These are phyloP conservation scores for Sicus ferrugineus DNA, from an alignment of 2,888 invertebrate species.

Conservation along the genomic window DNA sequence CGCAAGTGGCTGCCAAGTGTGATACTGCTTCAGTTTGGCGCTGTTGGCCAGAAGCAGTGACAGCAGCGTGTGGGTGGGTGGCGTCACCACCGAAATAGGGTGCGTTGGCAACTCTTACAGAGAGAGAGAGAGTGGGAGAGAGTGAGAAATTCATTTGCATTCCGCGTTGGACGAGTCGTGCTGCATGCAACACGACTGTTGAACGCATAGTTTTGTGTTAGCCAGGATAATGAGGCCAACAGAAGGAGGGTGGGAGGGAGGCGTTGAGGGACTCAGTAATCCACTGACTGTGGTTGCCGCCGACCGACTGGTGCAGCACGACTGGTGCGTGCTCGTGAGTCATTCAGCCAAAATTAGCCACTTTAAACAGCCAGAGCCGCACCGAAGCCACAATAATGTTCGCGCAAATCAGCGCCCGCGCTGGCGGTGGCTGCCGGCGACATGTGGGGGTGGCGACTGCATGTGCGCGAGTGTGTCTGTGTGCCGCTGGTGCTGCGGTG, in stretches of 20 bases:
- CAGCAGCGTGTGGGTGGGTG: no score
- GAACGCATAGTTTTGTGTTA: slow-evolving; percentile 13
- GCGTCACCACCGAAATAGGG: no score
- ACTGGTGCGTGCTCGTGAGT: slow-evolving; percentile 29
- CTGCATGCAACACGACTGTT: slow-evolving; percentile 1
- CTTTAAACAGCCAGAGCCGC: slow-evolving; percentile 42
- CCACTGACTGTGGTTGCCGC: slow-evolving; percentile 11
- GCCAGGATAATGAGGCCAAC: slow-evolving; percentile 12
- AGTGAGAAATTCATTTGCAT: slow-evolving; percentile 23
- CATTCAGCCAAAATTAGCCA: slow-evolving; percentile 43
- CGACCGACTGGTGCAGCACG: slow-evolving; percentile 14
- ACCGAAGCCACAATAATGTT: slow-evolving; percentile 23
- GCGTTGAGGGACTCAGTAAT: slow-evolving; percentile 3
- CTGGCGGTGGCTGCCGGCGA: neutral
- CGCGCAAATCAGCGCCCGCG: slow-evolving; percentile 13
- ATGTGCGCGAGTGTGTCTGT: neutral
- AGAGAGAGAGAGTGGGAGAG: no score
- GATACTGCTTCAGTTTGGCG: neutral
- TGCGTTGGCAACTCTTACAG: no score
- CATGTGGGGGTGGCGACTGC: neutral
- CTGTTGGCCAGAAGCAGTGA: no score
- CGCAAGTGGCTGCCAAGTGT: neutral
- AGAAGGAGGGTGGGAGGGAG: no score
- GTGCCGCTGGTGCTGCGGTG: neutral
- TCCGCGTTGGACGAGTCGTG: neutral